Evolutionary conservation across 2,888 invertebrate species (phyloP).

Genomic region (Tiphia femorata): DNA sequence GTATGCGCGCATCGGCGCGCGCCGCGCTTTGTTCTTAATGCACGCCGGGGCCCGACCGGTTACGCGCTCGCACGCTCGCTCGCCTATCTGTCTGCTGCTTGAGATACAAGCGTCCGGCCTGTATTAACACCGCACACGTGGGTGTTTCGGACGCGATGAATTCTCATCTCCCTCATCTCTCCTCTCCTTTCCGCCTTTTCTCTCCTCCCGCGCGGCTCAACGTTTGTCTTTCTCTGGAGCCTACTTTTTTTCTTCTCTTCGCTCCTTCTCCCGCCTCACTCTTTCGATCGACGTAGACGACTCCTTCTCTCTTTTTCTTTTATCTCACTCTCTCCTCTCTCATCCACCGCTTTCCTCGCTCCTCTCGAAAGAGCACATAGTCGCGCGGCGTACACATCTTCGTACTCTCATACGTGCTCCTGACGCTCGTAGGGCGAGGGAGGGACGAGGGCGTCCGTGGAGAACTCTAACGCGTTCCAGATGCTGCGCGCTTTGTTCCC

Average conservation of each 20-base stretch:
- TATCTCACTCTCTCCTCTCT: constrained; percentile 3
- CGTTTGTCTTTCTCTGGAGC: not conserved
- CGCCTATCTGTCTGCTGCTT: constrained; percentile 22
- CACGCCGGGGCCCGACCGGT: constrained; percentile 55
- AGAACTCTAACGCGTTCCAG: constrained; percentile 66
- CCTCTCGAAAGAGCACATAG: constrained; percentile 9
- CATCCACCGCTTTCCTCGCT: too few species aligned
- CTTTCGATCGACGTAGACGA: too few species aligned
- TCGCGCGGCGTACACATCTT: constrained; percentile 1
- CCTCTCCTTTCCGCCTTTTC: constrained; percentile 13
- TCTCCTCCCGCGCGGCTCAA: too few species aligned
- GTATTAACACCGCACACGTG: constrained; percentile 42
- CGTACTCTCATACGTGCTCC: not conserved
- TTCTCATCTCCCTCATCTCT: constrained; percentile 18
- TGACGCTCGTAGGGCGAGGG: constrained; percentile 25
- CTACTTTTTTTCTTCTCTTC: not conserved
- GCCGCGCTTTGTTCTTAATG: constrained; percentile 56
- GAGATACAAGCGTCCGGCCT: constrained; percentile 36
- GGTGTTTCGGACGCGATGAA: constrained; percentile 39
- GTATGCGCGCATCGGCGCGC: constrained; percentile 35
- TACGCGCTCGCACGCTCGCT: constrained; percentile 43
- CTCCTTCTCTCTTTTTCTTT: constrained; percentile 4
- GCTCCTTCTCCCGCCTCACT: too few species aligned
- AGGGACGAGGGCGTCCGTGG: constrained; percentile 44
- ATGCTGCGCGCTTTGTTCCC: constrained; percentile 65